Base-by-base conservation (phyloP, 1,140 invertebrate species). In the Doryteuthis pealeii region DNA sequence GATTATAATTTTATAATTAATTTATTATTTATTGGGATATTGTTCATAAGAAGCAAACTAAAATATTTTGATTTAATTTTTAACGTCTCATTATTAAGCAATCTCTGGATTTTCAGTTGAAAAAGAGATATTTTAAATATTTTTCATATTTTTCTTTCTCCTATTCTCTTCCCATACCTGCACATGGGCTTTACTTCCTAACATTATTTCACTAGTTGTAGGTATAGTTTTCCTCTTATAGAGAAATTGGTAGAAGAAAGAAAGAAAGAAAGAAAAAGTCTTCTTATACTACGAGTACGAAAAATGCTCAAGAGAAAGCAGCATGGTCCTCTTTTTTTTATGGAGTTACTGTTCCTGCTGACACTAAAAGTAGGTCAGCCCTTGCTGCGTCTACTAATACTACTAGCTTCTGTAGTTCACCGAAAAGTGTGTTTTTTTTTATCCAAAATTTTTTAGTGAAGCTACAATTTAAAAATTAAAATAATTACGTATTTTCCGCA, bases 341-440 rank as follows among this genome's bases (percentile, higher is more conserved):
- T 62, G 58, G 58, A 62, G 58, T 62, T 62, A 62, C 58, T 62
- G 58, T 62, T 62, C 58, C 28, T 62, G 58, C 22, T 62, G 58
- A 62, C 15, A 62, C 58, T 30, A 15, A 62, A 62, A 62, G 58
- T 62, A 62, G 58, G 58, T 62, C 58, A 62, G 58, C 15, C 22
- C 6, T 15, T 62, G 28, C 28, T 26, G 15, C 22, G 15, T 3
- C 22, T n/a, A n/a, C n/a, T n/a, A n/a, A n/a, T n/a, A n/a, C n/a
- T n/a, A n/a, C n/a, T n/a, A n/a, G n/a, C 22, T 30, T 26, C 58
- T 26, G 3, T 5, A 30, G 28, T 62, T 62, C 22, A 62, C 58
- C 58, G 4, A 30, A 40, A 10, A 5, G 4, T 15, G 58, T 3
- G 22, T 62, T 30, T 62, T 30, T 30, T n/a, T 30, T 5, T 30